A percentile compares a stretch with the other conserved stretches of the same genome.
Conservation (phyloP, 1,140 invertebrate genomes). For the Neelides sp. region DNA sequence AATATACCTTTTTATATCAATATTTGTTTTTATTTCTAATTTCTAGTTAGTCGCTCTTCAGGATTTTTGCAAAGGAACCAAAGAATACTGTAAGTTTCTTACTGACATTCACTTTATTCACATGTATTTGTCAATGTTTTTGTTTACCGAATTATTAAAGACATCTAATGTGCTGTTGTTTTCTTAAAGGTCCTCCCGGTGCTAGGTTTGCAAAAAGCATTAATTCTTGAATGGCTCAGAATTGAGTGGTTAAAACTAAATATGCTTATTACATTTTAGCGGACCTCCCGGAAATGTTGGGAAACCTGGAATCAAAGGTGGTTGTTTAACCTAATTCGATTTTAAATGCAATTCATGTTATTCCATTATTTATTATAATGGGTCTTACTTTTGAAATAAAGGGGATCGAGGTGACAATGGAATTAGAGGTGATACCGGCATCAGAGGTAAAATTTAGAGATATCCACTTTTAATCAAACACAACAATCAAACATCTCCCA, state of each 20-base stretch:
- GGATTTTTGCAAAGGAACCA: slow-evolving; percentile 58
- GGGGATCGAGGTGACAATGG: slow-evolving; percentile 29
- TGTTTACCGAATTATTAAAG: too few relatives aligned
- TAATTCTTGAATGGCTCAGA: too few relatives aligned
- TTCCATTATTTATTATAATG: too few relatives aligned
- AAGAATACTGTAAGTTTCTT: slow-evolving; percentile 71
- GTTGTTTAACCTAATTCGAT: too few relatives aligned
- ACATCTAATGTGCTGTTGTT: too few relatives aligned
- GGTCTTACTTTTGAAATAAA: too few relatives aligned
- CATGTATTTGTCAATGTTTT: too few relatives aligned
- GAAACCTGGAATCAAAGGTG: slow-evolving; percentile 24
- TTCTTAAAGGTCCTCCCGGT: too few relatives aligned
- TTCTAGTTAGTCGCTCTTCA: slow-evolving; percentile 55
- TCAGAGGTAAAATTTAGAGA: slow-evolving; percentile 16
- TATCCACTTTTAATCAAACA: neutral
- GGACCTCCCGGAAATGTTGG: slow-evolving; percentile 28
- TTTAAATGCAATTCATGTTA: too few relatives aligned
- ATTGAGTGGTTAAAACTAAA: neutral
- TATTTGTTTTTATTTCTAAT: slow-evolving; percentile 21
- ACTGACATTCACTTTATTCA: too few relatives aligned
- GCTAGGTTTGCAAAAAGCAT: too few relatives aligned
- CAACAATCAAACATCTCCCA: too few relatives aligned
- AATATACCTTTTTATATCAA: neutral
- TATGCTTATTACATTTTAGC: neutral
- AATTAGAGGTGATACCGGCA: slow-evolving; percentile 29